Conservation (phyloP, 2,888 invertebrate species). For the Phragmatobia fuliginosa region DNA sequence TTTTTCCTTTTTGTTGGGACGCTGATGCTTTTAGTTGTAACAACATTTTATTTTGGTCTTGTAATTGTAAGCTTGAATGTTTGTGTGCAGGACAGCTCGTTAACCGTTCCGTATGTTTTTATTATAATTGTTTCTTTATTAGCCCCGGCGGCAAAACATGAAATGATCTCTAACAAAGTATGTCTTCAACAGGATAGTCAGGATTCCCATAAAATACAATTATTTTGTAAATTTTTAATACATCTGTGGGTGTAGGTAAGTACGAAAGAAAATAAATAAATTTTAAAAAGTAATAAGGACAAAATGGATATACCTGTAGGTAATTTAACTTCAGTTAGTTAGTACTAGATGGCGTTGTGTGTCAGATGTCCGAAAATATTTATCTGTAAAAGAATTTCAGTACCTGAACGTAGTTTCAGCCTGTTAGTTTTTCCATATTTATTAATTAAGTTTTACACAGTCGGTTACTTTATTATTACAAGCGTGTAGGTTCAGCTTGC, state of each 20-base stretch:
- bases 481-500: too few relatives aligned
- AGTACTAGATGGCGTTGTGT: too few relatives aligned
- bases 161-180: not conserved
- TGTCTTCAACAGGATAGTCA: not conserved
- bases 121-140: conserved; percentile 37
- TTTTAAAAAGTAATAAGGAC: not conserved
- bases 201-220: not conserved
- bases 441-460: too few relatives aligned
- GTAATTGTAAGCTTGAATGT: conserved; percentile 48
- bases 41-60: conserved; percentile 42
- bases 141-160: not conserved
- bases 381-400: too few relatives aligned
- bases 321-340: too few relatives aligned
- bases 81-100: conserved; percentile 29
- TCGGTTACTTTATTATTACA: too few relatives aligned
- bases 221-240: not conserved
- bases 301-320: not conserved
- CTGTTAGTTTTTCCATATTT: too few relatives aligned
- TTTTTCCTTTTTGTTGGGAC: conserved; percentile 44
- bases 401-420: too few relatives aligned
- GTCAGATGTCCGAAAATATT: too few relatives aligned
- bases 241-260: not conserved
- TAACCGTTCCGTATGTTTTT: conserved; percentile 31
- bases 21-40: conserved; percentile 38
- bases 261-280: not conserved